Conservation (phyloP, 2,113 vertebrate species). For the Jaculus jaculus region DNA sequence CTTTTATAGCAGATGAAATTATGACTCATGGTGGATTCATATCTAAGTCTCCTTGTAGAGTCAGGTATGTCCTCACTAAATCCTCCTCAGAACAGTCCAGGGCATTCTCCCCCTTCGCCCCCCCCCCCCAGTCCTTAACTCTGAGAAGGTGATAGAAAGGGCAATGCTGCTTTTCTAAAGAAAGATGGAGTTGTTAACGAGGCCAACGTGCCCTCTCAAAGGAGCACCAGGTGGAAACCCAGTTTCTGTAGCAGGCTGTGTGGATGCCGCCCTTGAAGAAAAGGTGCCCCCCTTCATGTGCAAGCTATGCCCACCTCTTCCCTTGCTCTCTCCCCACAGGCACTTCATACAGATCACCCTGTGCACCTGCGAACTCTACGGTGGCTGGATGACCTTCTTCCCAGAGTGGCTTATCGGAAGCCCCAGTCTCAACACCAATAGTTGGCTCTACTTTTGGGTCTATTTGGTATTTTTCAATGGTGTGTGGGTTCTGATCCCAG, state of each 20-base stretch:
- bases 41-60: not conserved
- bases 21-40: not conserved
- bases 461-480: slow-evolving; percentile 89
- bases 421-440: slow-evolving; percentile 85
- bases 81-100: not conserved
- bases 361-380: slow-evolving; percentile 86
- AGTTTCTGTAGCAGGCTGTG: not conserved
- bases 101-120: too few relatives aligned
- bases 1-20: not conserved
- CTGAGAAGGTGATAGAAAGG: not conserved
- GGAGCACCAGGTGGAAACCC: accelerated
- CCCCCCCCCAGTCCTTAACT: too few relatives aligned
- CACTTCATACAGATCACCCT: slow-evolving; percentile 88
- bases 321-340: slow-evolving; percentile 67
- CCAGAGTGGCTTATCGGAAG: slow-evolving; percentile 86
- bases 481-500: slow-evolving; percentile 84
- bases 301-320: not conserved
- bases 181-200: not conserved
- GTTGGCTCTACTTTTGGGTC: slow-evolving; percentile 88
- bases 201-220: not conserved
- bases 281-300: not conserved
- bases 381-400: slow-evolving; percentile 87
- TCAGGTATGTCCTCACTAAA: not conserved
- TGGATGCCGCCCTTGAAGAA: not conserved
- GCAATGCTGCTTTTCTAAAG: not conserved